Evolutionary conservation across 2,113 vertebrate species (phyloP).

Genomic region (Cebidichthys violaceus): DNA sequence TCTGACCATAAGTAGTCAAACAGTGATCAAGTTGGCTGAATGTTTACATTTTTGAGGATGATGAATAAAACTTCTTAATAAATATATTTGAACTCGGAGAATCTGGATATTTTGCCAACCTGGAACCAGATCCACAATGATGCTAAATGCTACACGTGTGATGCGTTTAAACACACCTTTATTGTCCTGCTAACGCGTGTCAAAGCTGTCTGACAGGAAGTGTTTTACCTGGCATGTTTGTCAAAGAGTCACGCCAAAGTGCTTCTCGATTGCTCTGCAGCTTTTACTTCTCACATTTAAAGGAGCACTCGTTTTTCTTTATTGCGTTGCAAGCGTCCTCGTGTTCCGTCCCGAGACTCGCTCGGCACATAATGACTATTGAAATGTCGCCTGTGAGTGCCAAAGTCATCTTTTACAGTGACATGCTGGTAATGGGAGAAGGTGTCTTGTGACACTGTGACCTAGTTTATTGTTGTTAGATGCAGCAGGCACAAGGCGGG

Average conservation of each 20-base stretch:
- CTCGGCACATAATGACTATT: slow-evolving; percentile 12
- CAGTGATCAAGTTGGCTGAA: not conserved
- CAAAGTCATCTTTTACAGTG: slow-evolving; percentile 1
- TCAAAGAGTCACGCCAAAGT: not conserved
- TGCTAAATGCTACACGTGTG: not conserved
- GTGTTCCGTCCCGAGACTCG: not conserved
- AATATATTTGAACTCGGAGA: not conserved
- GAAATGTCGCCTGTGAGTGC: not conserved
- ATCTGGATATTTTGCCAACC: not conserved
- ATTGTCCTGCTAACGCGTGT: not conserved
- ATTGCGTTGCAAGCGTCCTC: not conserved
- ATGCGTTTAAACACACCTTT: not conserved
- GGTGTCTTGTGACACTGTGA: not conserved
- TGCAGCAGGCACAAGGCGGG: not conserved
- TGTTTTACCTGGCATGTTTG: not conserved
- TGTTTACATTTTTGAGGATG: not conserved
- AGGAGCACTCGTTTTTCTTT: not conserved
- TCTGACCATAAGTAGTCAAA: not conserved
- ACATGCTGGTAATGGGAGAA: not conserved
- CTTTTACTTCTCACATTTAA: not conserved
- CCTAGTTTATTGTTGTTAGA: not conserved
- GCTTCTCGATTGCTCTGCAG: not conserved
- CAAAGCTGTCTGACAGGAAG: slow-evolving; percentile 5
- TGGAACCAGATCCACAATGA: not conserved
- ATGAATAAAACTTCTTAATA: not conserved